These are phyloP conservation scores for Diadophis punctatus DNA, from an alignment of 2,113 vertebrate species.

Conservation along the genomic window DNA sequence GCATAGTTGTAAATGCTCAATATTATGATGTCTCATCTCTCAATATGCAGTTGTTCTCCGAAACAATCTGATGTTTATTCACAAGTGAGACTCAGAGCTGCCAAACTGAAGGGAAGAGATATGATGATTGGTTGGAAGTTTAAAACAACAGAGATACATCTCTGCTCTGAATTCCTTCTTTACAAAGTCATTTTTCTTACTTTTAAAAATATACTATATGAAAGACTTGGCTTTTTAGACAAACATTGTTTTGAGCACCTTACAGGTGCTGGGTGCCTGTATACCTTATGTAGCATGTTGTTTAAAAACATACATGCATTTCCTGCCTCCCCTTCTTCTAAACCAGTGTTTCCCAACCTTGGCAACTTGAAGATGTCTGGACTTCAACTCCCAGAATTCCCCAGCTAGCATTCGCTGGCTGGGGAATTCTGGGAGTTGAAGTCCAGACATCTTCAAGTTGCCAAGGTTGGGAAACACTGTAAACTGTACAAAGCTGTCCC, in stretches of 20 bases:
- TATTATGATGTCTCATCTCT: not conserved
- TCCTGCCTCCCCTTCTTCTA: not conserved
- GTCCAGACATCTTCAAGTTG: too few species aligned
- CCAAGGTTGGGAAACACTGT: too few species aligned
- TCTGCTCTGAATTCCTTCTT: not conserved
- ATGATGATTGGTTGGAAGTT: not conserved
- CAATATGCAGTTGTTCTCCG: not conserved
- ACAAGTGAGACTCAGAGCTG: not conserved
- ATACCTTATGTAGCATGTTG: constrained; percentile 44
- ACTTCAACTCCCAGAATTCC: too few species aligned
- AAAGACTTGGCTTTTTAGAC: not conserved
- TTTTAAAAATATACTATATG: not conserved
- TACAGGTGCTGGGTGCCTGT: constrained; percentile 13
- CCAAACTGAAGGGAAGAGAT: not conserved
- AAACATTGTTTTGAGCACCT: not conserved
- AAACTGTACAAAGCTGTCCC: not conserved
- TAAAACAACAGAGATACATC: not conserved
- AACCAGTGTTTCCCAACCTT: too few species aligned
- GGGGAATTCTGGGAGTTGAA: too few species aligned
- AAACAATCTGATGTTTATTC: not conserved
- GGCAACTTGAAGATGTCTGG: too few species aligned
- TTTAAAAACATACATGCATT: not conserved
- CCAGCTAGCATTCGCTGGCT: too few species aligned
- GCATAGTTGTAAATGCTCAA: not conserved
- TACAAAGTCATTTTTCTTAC: not conserved